phyloP scores from a whole-genome alignment of 2,797 vertebrate species.

The Manis javanica region DNA sequence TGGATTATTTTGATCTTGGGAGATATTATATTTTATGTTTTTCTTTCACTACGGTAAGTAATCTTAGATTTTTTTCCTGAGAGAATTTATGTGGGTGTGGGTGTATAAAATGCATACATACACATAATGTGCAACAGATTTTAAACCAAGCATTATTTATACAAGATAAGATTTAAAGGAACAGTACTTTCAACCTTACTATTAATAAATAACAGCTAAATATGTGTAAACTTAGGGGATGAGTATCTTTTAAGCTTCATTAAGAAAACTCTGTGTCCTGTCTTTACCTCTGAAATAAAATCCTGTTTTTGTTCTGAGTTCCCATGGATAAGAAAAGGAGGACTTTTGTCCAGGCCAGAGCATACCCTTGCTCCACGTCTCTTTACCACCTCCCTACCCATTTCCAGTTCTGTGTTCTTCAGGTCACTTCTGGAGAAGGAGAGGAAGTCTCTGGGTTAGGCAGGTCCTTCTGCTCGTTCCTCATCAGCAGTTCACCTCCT shows the following conservation, averaged over 20 bases:
- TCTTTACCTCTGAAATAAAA: not conserved
- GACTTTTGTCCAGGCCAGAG: not conserved
- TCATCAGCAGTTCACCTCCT: not conserved
- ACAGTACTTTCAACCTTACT: not conserved
- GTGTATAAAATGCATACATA: not conserved
- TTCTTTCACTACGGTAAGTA: not conserved
- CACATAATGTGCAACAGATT: not conserved
- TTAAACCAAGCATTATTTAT: conserved; percentile 13
- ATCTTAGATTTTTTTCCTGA: not conserved
- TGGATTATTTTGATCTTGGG: conserved; percentile 6
- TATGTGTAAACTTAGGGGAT: not conserved
- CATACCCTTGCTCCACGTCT: not conserved
- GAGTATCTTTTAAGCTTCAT: not conserved
- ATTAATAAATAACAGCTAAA: not conserved
- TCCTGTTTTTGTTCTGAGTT: not conserved
- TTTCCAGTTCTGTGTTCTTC: not conserved
- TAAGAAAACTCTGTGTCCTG: not conserved
- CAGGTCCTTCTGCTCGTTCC: not conserved
- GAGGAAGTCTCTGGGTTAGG: not conserved
- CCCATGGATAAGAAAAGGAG: not conserved
- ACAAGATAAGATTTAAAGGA: not conserved
- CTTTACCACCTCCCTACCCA: not conserved
- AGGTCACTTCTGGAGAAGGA: not conserved
- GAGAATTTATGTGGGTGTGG: not conserved
- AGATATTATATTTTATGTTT: not conserved